Conservation (phyloP, 1,140 invertebrate genomes). For the Drosophila setifemur region DNA sequence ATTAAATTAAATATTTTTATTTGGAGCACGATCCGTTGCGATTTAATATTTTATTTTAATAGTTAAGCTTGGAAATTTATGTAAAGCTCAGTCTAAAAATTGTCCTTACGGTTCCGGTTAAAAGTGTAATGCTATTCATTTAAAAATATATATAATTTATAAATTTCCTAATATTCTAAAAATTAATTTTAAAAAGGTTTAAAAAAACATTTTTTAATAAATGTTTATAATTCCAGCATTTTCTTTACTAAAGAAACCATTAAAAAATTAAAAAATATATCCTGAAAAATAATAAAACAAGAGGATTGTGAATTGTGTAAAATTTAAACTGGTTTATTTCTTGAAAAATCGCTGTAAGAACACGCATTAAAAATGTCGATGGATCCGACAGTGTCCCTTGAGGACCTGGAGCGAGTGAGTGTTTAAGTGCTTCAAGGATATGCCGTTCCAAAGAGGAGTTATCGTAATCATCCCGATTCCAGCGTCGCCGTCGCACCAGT, state of each 20-base stretch:
- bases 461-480: not conserved
- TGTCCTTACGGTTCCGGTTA: too few relatives aligned
- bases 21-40: too few relatives aligned
- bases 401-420: constrained; percentile 77
- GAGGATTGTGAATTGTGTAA: not conserved
- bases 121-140: too few relatives aligned
- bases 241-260: too few relatives aligned
- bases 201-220: not conserved
- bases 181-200: too few relatives aligned
- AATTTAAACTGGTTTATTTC: not conserved
- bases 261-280: too few relatives aligned
- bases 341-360: not conserved
- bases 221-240: not conserved
- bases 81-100: too few relatives aligned
- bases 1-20: too few relatives aligned
- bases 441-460: not conserved
- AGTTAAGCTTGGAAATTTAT: too few relatives aligned
- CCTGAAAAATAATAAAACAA: not conserved
- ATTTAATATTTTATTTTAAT: too few relatives aligned
- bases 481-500: constrained; percentile 68
- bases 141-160: too few relatives aligned
- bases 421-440: not conserved
- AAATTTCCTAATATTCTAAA: too few relatives aligned
- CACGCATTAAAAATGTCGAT: constrained; percentile 57
- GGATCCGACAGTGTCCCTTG: constrained; percentile 71